These are phyloP conservation scores for Heliconius ethilla DNA, from an alignment of 2,888 invertebrate genomes.

Conservation along the genomic window DNA sequence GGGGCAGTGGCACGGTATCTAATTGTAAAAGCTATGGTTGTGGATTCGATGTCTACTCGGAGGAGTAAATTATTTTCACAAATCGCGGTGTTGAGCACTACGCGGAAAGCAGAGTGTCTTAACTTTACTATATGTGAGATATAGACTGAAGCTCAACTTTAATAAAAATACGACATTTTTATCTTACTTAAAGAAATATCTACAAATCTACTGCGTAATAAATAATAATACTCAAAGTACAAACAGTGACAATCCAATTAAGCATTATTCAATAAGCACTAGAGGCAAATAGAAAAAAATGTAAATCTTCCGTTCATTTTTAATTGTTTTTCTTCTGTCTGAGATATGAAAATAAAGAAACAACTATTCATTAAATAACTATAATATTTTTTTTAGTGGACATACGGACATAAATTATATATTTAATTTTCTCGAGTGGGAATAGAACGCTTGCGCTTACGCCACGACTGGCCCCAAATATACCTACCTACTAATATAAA, in stretches of 20 bases:
- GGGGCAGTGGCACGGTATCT: too few relatives aligned
- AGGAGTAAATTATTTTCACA: too few relatives aligned
- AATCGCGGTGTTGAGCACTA: too few relatives aligned
- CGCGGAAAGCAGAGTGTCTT: too few relatives aligned
- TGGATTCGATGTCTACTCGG: too few relatives aligned
- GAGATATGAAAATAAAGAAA: background rate
- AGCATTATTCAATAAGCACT: background rate
- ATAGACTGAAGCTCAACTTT: too few relatives aligned
- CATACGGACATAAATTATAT: background rate
- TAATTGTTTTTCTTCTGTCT: background rate
- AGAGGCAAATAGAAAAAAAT: background rate
- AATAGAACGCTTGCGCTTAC: background rate
- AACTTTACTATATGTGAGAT: too few relatives aligned
- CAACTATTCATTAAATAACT: background rate
- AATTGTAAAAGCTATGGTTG: too few relatives aligned
- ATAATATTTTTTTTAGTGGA: background rate
- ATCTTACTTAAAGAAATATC: background rate
- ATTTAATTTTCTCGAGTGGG: background rate
- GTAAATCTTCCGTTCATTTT: background rate
- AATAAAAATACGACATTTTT: too few relatives aligned
- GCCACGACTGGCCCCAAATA: background rate
- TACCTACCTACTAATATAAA: too few relatives aligned
- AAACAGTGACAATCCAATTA: constrained; percentile 13
- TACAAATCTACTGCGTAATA: background rate
- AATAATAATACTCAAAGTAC: background rate